Base-by-base conservation (phyloP, 2,113 vertebrate species). In the Tichodroma muraria region DNA sequence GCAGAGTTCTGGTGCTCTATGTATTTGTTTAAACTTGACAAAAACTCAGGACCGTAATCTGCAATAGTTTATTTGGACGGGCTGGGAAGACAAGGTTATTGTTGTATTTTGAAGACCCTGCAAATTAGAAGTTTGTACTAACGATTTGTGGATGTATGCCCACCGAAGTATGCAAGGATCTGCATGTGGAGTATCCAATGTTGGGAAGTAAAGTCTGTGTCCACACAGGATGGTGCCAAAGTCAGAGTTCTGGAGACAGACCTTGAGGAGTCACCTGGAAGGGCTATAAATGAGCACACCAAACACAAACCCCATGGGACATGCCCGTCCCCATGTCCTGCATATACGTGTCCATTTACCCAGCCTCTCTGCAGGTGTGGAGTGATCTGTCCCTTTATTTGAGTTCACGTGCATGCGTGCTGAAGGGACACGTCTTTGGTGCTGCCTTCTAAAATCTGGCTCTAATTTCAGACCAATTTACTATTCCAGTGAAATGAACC, bases 381-480 rank as follows among this genome's bases (percentile, higher is more conserved):
- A 75, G 24, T 8, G 52, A 50, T 52, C 33, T 37, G 70, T 70
- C 50, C 42, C 38, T 87, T 72, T 5, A 2, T 73, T 53, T 64
- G 45, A 40, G 61, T 71, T 72, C 63, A 38, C 0, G 0, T 20
- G 13, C 28, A 4, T 11, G n/a, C 3, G 0, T n/a, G 80, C 86
- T 91, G 72, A 49, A 82, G 13, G 21, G 72, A 88, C 88, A 81
- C 17, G 40, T 88, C 61, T 91, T 84, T 0, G 0, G 73, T 69
- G 57, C 89, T 93, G 84, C 91, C 72, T 92, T 92, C 78, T 56
- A 60, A 97, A 97, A 84, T 93, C 94, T 97, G 96, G 88, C 94
- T 84, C 85, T 93, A 78, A 94, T 97, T 97, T 95, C 57, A 76
- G 90, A 64, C 87, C 92, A 88, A 95, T 97, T 97, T 95, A 96